A percentile compares a stretch with the other conserved stretches of the same genome.
These are phyloP conservation scores for Hylia prasina DNA, from an alignment of 2,113 vertebrate genomes.

Conservation along the genomic window DNA sequence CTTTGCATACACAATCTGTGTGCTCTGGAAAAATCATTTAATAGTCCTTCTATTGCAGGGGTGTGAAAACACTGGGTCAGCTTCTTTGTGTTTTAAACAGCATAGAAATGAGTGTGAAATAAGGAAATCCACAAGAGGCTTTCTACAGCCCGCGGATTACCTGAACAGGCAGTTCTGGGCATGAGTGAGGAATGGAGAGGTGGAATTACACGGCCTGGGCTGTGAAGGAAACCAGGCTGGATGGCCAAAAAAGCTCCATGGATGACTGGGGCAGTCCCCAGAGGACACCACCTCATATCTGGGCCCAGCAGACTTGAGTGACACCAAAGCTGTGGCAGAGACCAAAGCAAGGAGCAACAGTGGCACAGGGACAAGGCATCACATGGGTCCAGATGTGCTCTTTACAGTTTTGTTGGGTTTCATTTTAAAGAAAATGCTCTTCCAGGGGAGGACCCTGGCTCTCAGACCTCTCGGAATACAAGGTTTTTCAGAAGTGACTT, in stretches of 20 bases:
- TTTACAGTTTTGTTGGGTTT: neutral
- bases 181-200: neutral
- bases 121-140: slow-evolving; percentile 18
- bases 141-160: neutral
- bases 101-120: slow-evolving; percentile 15
- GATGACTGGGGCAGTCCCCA: neutral
- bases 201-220: neutral
- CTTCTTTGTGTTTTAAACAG: slow-evolving; percentile 33
- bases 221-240: neutral
- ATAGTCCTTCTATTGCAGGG: slow-evolving; percentile 9
- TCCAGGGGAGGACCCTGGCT: neutral
- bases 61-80: slow-evolving; percentile 53
- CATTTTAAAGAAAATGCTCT: neutral
- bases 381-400: neutral
- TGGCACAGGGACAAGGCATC: neutral
- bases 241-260: neutral
- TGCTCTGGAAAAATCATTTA: slow-evolving; percentile 1
- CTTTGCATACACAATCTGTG: slow-evolving; percentile 51
- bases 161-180: neutral
- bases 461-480: slow-evolving; percentile 8
- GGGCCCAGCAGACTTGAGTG: neutral
- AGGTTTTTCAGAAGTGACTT: slow-evolving; percentile 45
- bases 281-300: accelerated
- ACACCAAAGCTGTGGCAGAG: neutral
- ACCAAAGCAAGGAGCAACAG: neutral